A percentile compares a stretch with the other conserved stretches of the same genome.
These are phyloP conservation scores for Laupala kohalensis DNA, from an alignment of 1,140 invertebrate species.

Conservation along the genomic window DNA sequence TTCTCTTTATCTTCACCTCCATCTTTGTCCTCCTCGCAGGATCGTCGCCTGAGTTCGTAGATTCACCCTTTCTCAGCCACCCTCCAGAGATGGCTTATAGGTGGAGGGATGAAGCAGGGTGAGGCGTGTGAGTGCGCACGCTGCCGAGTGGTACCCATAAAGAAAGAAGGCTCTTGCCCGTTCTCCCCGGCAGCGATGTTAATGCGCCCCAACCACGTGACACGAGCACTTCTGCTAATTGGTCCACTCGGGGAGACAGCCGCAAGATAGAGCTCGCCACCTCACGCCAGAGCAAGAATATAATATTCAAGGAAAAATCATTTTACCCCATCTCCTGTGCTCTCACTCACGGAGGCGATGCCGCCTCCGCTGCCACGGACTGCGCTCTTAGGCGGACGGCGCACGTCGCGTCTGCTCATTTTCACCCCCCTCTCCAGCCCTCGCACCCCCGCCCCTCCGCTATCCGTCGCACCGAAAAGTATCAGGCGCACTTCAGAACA, in stretches of 20 bases:
- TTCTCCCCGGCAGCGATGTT: not conserved
- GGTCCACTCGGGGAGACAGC: not conserved
- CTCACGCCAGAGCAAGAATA: not conserved
- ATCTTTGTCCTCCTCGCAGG: too few species aligned
- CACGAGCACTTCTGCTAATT: not conserved
- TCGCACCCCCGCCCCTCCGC: not conserved
- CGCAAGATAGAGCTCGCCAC: not conserved
- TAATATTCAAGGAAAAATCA: not conserved
- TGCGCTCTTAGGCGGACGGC: not conserved
- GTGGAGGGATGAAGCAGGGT: too few species aligned
- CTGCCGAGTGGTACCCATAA: not conserved
- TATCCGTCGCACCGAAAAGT: not conserved
- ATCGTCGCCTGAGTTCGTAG: too few species aligned
- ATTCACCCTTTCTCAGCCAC: too few species aligned
- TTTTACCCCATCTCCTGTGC: too few species aligned
- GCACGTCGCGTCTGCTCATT: not conserved
- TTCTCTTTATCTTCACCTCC: too few species aligned
- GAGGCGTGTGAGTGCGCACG: too few species aligned
- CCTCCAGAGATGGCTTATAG: too few species aligned
- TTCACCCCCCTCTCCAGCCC: not conserved
- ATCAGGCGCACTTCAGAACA: not conserved
- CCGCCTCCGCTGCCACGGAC: not conserved
- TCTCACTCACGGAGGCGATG: too few species aligned
- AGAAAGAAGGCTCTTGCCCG: not conserved
- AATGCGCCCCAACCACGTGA: not conserved